Evolutionary conservation across 2,888 invertebrate species (phyloP).

Genomic region (Cephonodes hylas): DNA sequence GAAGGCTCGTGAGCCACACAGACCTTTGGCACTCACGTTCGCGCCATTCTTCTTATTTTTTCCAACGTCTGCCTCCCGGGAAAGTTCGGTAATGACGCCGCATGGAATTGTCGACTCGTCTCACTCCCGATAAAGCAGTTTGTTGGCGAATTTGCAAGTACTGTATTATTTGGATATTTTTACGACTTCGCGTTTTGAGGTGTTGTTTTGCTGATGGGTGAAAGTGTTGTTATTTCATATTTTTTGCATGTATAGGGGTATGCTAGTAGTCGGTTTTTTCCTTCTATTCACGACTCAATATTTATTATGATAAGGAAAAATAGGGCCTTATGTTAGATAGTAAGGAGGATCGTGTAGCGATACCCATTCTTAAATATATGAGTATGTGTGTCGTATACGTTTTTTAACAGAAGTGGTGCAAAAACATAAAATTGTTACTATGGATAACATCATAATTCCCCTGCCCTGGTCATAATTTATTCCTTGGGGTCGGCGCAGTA

Average conservation of each 20-base stretch:
- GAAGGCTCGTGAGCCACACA: constrained; percentile 12
- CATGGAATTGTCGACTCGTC: constrained; percentile 6
- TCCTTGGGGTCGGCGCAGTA: no score
- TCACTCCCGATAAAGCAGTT: constrained; percentile 1
- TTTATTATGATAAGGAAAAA: no score
- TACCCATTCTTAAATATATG: no score
- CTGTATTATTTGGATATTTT: not conserved
- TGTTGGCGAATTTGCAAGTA: not conserved
- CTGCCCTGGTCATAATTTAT: no score
- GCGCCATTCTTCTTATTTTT: constrained; percentile 7
- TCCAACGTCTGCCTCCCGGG: constrained; percentile 5
- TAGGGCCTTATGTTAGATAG: no score
- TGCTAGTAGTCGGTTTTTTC: no score
- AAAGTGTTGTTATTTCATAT: not conserved
- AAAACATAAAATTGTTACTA: no score
- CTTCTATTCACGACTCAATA: no score
- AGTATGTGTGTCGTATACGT: no score
- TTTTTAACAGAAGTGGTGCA: no score
- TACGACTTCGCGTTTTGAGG: not conserved
- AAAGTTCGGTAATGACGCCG: constrained; percentile 13
- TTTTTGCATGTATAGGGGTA: not conserved
- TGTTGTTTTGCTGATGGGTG: not conserved
- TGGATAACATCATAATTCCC: no score
- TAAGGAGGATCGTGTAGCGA: no score
- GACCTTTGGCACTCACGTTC: constrained; percentile 15